These are phyloP conservation scores for Prolemur simus DNA, from an alignment of 2,113 vertebrate genomes.

Conservation along the genomic window DNA sequence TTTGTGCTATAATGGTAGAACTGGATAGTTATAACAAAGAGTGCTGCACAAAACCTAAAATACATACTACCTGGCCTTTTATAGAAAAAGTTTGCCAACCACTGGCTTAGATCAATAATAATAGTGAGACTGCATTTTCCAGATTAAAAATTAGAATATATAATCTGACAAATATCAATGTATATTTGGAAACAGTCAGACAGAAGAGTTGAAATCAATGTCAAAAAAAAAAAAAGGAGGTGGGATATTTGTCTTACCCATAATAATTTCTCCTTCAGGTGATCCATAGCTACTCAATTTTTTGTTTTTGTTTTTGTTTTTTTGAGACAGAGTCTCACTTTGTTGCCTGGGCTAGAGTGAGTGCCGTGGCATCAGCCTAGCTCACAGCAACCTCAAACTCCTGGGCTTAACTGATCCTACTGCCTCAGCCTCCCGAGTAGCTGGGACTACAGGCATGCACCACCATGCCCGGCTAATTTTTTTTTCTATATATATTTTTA, in stretches of 20 bases:
- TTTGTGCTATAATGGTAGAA: background rate
- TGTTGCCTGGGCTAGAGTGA: too few relatives aligned
- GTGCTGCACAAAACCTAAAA: background rate
- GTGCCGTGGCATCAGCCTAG: too few relatives aligned
- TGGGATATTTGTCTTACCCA: background rate
- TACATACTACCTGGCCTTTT: background rate
- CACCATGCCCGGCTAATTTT: too few relatives aligned
- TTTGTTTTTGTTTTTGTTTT: too few relatives aligned
- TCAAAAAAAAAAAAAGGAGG: background rate
- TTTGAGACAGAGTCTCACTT: too few relatives aligned
- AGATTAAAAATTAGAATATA: conserved; percentile 24
- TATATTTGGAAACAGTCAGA: conserved; percentile 18
- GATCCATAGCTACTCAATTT: background rate
- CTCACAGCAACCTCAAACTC: too few relatives aligned
- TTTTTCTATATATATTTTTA: too few relatives aligned
- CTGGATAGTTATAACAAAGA: background rate
- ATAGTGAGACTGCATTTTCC: background rate
- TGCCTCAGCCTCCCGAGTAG: too few relatives aligned
- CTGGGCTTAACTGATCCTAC: too few relatives aligned
- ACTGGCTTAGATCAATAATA: conserved; percentile 9
- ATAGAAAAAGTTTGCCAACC: background rate
- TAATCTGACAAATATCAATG: conserved; percentile 27
- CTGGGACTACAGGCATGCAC: too few relatives aligned
- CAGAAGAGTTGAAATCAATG: conserved; percentile 31
- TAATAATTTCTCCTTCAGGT: background rate